phyloP scores from a whole-genome alignment of 2,113 vertebrate species.

The Colossoma macropomum region DNA sequence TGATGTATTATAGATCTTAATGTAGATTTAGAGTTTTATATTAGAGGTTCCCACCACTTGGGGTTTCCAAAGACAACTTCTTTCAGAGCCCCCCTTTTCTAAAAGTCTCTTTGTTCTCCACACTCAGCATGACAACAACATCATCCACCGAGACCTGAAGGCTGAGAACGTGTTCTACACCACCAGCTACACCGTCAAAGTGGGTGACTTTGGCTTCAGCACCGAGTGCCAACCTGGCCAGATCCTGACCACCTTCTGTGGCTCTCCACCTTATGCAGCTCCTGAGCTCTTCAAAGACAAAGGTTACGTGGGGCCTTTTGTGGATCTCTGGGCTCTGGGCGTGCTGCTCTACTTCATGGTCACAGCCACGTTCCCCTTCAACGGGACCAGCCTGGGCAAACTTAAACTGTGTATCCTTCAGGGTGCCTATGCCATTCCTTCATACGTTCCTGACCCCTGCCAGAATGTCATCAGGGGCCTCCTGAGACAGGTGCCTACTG shows the following conservation, averaged over 20 bases:
- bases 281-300: conserved; percentile 75
- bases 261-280: conserved; percentile 77
- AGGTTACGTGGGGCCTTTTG: conserved; percentile 67
- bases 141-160: conserved; percentile 80
- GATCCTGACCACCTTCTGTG: conserved; percentile 73
- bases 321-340: conserved; percentile 78
- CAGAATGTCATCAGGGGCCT: conserved; percentile 70
- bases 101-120: conserved; percentile 37
- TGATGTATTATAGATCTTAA: background rate
- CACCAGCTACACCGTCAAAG: conserved; percentile 74
- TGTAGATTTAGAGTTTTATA: background rate
- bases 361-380: conserved; percentile 75
- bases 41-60: background rate
- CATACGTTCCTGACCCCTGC: conserved; percentile 65
- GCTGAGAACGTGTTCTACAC: conserved; percentile 80
- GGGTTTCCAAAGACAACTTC: too few species aligned
- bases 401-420: conserved; percentile 71
- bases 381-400: conserved; percentile 63
- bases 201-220: conserved; percentile 82
- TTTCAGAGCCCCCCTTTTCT: background rate
- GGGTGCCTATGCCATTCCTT: conserved; percentile 71
- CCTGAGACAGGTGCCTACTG: conserved; percentile 63
- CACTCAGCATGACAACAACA: conserved; percentile 76
- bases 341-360: conserved; percentile 79
- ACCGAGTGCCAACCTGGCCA: conserved; percentile 58